phyloP scores from a whole-genome alignment of 2,888 invertebrate species.

The Adela reaumurella region DNA sequence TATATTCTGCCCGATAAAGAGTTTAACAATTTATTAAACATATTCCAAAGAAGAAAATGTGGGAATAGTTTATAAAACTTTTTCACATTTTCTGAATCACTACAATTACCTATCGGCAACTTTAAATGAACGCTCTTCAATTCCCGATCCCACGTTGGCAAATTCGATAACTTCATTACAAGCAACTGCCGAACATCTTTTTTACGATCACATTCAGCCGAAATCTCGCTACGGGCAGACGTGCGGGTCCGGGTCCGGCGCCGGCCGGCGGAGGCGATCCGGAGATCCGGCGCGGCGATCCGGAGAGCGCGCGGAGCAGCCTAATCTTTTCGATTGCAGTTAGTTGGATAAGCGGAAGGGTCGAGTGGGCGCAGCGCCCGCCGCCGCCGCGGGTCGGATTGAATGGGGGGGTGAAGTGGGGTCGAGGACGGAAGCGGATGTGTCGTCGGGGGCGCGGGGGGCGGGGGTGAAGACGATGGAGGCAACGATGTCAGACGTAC shows the following conservation, averaged over 20 bases:
- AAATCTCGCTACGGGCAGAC: too few species aligned
- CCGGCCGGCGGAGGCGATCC: too few species aligned
- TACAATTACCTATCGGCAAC: too few species aligned
- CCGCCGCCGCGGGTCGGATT: not conserved
- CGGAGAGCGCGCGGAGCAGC: not conserved
- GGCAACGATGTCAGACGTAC: too few species aligned
- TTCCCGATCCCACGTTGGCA: not conserved
- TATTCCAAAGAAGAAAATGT: too few species aligned
- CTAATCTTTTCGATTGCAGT: not conserved
- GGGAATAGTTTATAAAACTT: too few species aligned
- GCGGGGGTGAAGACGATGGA: too few species aligned
- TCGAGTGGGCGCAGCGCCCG: not conserved
- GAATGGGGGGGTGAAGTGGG: not conserved
- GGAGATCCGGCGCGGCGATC: not conserved
- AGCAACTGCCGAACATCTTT: not conserved
- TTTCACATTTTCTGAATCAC: too few species aligned
- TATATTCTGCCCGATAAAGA: too few species aligned
- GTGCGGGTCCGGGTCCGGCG: too few species aligned
- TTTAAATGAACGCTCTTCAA: not conserved
- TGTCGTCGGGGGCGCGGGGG: not conserved
- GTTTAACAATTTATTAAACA: too few species aligned
- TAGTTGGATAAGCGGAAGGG: not conserved
- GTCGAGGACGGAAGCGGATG: not conserved
- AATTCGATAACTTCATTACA: not conserved
- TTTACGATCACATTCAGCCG: not conserved